Percentiles rank a stretch among this genome's conserved stretches.
These are phyloP conservation scores for Tetramorium bicarinatum DNA, from an alignment of 2,888 invertebrate genomes.

Conservation along the genomic window DNA sequence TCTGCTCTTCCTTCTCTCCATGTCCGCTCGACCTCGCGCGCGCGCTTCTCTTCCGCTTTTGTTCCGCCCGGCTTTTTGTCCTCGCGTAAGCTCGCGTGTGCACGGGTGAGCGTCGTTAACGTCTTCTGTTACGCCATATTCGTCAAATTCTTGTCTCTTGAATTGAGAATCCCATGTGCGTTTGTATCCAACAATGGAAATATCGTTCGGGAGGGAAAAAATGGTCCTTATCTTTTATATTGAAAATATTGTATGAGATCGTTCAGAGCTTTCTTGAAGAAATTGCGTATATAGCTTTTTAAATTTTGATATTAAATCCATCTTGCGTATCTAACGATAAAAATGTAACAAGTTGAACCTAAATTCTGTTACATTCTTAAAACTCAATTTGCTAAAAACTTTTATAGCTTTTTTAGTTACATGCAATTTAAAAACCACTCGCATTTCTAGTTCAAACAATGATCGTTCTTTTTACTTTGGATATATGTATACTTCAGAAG, in stretches of 20 bases:
- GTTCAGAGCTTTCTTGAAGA: background rate
- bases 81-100: slow-evolving; percentile 22
- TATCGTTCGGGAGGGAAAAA: background rate
- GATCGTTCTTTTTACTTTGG: slow-evolving; percentile 16
- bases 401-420: background rate
- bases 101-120: slow-evolving; percentile 57
- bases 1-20: slow-evolving; percentile 42
- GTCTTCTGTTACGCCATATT: slow-evolving; percentile 47
- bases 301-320: slow-evolving; percentile 22
- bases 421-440: background rate
- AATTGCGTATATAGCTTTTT: background rate
- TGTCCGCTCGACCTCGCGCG: slow-evolving; percentile 6
- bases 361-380: background rate
- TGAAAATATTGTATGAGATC: background rate
- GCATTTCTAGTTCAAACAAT: slow-evolving; percentile 11
- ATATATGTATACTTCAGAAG: background rate
- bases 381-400: slow-evolving; percentile 2
- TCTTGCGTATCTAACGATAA: background rate
- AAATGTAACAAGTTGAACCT: background rate
- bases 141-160: slow-evolving; percentile 28
- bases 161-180: background rate
- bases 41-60: slow-evolving; percentile 5
- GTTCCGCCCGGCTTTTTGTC: slow-evolving; percentile 41
- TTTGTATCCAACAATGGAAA: background rate
- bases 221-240: background rate